Evolutionary conservation across 2,113 vertebrate species (phyloP), one percentile per base, ranked within the genome.

Genomic region (Lasiurus cinereus): DNA sequence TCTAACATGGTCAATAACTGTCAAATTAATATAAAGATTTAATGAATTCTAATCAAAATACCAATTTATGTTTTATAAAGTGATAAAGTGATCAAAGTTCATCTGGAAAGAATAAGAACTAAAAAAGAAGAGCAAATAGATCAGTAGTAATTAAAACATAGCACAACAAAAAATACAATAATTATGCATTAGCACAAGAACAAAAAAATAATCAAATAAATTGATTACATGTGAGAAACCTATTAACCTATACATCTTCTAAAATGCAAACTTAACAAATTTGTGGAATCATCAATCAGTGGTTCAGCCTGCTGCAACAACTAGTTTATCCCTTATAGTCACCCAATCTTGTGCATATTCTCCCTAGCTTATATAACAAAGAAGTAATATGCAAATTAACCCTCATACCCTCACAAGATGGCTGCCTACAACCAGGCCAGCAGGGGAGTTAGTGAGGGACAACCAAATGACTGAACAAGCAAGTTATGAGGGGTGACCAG

Each of bases 31-130:
- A 15, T 54, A 22, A 94, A 46, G 18, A 3, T 66, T 90, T 92
- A 79, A 70, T 8, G 27, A 94, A 46, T 91, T 64, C 50, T 89
- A 91, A 94, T 43, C 14, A 90, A 94, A 59, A 66, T 46, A 50
- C 2, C 33, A 46, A 62, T 52, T 88, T 76, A 59, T 62, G 79
- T 91, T 86, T 69, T 56, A 1, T 64, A 70, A 95, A 77, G 50
- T 87, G 29, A 89, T 27, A 72, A 74, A 93, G 16, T 70, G 14
- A 77, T 56, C 22, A 33, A 96, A 91, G 50, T 89, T 94, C 39
- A 66, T 64, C 31, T 70, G 21, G 13, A 89, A 86, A 39, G 46
- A 76, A 21, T 64, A 69, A 72, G 6, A 90, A 77, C 52, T 91
- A 74, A 56, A 72, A 88, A 86, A 48, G 56, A 87, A 93, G 4